Evolutionary conservation across 2,888 invertebrate genomes (phyloP), one percentile per base, ranked within the genome.

Genomic region (Bugulina stolonifera): DNA sequence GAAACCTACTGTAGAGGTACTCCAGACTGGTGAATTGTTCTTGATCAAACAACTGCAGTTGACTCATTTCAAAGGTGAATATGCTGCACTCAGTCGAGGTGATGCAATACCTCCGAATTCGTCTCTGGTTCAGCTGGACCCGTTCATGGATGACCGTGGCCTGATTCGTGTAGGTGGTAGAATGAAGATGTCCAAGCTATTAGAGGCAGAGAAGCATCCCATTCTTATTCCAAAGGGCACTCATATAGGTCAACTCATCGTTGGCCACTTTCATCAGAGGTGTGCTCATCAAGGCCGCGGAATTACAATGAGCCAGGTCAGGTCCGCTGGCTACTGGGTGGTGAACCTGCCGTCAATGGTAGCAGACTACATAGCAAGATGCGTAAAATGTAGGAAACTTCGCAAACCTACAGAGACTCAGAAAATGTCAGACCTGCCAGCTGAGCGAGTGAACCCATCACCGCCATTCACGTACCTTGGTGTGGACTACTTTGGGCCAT

Each of bases 101-200:
- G n/a, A n/a, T n/a, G n/a, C n/a, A n/a, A n/a, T n/a, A n/a, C n/a
- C n/a, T n/a, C n/a, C n/a, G n/a, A n/a, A n/a, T n/a, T n/a, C n/a
- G n/a, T n/a, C n/a, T 57, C 25, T 57, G 10, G 5, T 5, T 23
- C 10, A 14, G 25, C 57, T 57, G 57, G 25, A n/a, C 57, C 57
- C 57, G 25, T 57, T 23, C 23, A 57, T 57, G 5, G 57, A 57
- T 25, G 25, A 14, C 14, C 18, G 25, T 5, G 23, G 23, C 25
- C 14, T 57, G 25, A 22, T 57, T 25, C 57, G 57, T 5, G 57
- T 57, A 5, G 57, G 57, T 57, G 57, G 57, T 22, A 57, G 57
- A 25, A 25, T 25, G 5, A 57, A 57, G 23, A 5, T 25, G 18
- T 23, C 57, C 5, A 3, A 23, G 25, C 23, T 57, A 14, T 23